phyloP scores from a whole-genome alignment of 2,797 vertebrate genomes.

The Anabacerthia variegaticeps region DNA sequence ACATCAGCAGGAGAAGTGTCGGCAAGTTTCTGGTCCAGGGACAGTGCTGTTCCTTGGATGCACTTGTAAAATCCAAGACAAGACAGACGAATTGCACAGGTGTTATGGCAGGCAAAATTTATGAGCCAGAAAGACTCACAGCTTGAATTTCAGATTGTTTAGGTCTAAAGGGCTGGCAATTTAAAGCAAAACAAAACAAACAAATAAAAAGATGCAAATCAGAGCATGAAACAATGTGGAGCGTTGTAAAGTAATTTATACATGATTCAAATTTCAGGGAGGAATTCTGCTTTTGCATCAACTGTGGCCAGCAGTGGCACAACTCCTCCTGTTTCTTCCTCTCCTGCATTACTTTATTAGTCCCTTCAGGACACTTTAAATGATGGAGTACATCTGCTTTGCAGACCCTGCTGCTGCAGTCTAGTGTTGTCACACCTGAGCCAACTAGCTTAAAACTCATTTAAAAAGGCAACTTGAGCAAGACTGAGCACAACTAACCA shows the following conservation, averaged over 20 bases:
- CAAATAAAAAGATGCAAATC: constrained; percentile 45
- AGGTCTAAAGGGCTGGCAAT: constrained; percentile 40
- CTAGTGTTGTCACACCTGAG: constrained; percentile 31
- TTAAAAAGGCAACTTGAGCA: constrained; percentile 21
- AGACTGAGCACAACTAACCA: neutral
- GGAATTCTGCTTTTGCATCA: constrained; percentile 11
- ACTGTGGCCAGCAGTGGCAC: neutral
- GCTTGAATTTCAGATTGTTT: constrained; percentile 59
- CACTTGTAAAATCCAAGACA: constrained; percentile 19
- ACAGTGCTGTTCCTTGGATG: constrained; percentile 26
- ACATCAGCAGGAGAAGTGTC: constrained; percentile 5
- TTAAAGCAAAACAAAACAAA: constrained; percentile 34
- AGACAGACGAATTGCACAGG: constrained; percentile 27
- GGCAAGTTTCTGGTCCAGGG: constrained; percentile 51
- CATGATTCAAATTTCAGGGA: constrained; percentile 2
- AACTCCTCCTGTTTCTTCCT: constrained; percentile 1
- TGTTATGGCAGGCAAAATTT: constrained; percentile 44
- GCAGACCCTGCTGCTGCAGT: constrained; percentile 9
- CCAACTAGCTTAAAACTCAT: constrained; percentile 32
- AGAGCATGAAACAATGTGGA: constrained; percentile 1
- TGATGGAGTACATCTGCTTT: constrained; percentile 46
- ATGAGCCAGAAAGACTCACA: constrained; percentile 56
- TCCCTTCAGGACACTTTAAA: constrained; percentile 48
- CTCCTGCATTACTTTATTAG: constrained; percentile 23
- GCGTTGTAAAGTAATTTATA: constrained; percentile 11